phyloP scores from a whole-genome alignment of 2,797 vertebrate genomes.

The Prunella strophiata region DNA sequence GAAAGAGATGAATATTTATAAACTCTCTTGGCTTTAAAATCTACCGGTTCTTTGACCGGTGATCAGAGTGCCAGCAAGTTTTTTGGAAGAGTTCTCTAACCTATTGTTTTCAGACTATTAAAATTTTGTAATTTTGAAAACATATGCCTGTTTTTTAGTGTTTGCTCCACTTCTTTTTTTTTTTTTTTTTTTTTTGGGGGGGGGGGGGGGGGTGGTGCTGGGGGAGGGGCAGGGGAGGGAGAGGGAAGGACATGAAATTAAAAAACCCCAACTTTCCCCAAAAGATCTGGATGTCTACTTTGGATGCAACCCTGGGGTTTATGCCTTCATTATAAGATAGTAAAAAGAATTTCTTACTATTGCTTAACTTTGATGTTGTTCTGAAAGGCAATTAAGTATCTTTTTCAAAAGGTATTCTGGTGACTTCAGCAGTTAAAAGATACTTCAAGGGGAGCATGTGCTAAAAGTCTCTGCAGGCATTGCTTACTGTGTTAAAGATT shows the following conservation, averaged over 20 bases:
- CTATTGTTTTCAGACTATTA: not conserved
- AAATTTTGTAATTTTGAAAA: not conserved
- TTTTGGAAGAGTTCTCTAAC: not conserved
- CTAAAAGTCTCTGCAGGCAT: not conserved
- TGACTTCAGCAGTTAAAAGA: not conserved
- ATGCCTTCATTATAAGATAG: not conserved
- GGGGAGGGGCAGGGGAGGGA: too few relatives aligned
- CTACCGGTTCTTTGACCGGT: not conserved
- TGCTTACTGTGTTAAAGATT: not conserved
- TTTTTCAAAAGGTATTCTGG: not conserved
- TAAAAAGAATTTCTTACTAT: not conserved
- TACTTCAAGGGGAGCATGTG: not conserved
- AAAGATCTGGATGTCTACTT: not conserved
- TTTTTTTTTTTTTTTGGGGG: not conserved
- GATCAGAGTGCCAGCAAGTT: not conserved
- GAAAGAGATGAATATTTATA: not conserved
- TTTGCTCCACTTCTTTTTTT: not conserved
- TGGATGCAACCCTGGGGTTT: not conserved
- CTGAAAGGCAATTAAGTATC: not conserved
- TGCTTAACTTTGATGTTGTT: not conserved
- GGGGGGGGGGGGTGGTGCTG: fast-evolving
- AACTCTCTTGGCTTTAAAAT: not conserved
- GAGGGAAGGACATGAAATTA: not conserved
- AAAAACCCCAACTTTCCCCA: fast-evolving
- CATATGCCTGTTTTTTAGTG: not conserved